Evolutionary conservation across 2,888 invertebrate species (phyloP).

Genomic region (Callimorpha dominula): DNA sequence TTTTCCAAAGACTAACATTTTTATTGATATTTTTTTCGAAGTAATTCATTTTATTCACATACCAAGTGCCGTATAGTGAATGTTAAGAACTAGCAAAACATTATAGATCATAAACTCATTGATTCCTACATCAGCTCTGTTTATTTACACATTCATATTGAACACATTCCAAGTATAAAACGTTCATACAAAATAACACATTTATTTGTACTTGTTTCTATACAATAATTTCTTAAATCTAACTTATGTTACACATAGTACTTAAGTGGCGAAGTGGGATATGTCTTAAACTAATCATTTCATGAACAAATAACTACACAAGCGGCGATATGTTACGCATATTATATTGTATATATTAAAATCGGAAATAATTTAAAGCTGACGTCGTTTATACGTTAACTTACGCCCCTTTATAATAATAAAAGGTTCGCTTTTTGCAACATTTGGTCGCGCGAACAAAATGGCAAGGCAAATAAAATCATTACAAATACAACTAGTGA

Average conservation of each 20-base stretch:
- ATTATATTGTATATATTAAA: conserved; percentile 57
- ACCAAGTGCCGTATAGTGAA: neutral
- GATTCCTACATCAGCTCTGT: conserved; percentile 23
- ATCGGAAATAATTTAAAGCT: conserved; percentile 75
- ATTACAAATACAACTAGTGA: conserved; percentile 60
- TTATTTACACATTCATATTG: conserved; percentile 53
- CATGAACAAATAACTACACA: conserved; percentile 53
- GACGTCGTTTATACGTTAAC: conserved; percentile 55
- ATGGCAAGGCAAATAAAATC: conserved; percentile 53
- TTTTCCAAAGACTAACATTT: neutral
- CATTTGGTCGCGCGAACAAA: conserved; percentile 28
- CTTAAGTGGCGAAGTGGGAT: conserved; percentile 81
- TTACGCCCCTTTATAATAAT: conserved; percentile 53
- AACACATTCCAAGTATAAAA: conserved; percentile 49
- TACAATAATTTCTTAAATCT: conserved; percentile 51
- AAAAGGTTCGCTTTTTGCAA: conserved; percentile 36
- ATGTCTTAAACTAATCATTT: conserved; percentile 72
- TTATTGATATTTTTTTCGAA: neutral
- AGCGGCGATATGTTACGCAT: conserved; percentile 64
- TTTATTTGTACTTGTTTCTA: conserved; percentile 60
- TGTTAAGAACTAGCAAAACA: neutral
- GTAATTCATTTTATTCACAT: neutral
- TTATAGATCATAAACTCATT: conserved; percentile 17
- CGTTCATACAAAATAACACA: conserved; percentile 53
- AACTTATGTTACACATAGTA: conserved; percentile 48